A percentile compares a stretch with the other conserved stretches of the same genome.
Conservation (phyloP, 2,888 invertebrate species). For the Cremastinae sp. region DNA sequence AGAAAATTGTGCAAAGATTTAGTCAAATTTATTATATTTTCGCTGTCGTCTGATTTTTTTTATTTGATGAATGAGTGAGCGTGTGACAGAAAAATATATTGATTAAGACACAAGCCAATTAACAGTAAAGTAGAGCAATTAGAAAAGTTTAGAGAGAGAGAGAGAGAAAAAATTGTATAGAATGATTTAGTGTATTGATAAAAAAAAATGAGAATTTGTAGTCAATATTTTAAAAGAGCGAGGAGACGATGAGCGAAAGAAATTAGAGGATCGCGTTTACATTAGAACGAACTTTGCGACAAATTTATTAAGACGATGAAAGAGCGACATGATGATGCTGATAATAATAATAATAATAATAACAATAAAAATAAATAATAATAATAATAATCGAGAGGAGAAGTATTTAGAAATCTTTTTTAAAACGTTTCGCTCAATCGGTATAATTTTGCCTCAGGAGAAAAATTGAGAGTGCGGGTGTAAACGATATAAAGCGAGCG, state of each 20-base stretch:
- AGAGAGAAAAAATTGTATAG: conserved; percentile 23
- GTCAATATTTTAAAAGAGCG: conserved; percentile 31
- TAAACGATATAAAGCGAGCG: conserved; percentile 11
- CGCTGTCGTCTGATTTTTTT: background rate
- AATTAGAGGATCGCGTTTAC: background rate
- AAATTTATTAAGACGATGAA: conserved; percentile 30
- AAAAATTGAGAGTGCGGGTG: conserved; percentile 22
- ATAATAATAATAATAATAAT: background rate
- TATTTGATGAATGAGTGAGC: background rate
- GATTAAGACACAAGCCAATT: conserved; percentile 36
- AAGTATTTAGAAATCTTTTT: conserved; percentile 25
- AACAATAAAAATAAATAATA: conserved; percentile 12
- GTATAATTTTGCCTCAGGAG: conserved; percentile 50
- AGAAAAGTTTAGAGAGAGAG: conserved; percentile 20
- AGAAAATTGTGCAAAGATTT: conserved; percentile 6
- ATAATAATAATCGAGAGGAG: background rate
- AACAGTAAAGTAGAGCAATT: conserved; percentile 47
- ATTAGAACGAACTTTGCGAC: conserved; percentile 30
- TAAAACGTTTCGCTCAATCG: conserved; percentile 48
- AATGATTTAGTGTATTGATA: conserved; percentile 17
- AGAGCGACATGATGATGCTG: background rate
- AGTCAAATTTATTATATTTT: background rate
- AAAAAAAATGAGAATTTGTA: conserved; percentile 38
- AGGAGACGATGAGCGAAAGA: conserved; percentile 5
- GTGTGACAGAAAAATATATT: background rate